phyloP scores from a whole-genome alignment of 2,113 vertebrate genomes.

The Circaetus gallicus region DNA sequence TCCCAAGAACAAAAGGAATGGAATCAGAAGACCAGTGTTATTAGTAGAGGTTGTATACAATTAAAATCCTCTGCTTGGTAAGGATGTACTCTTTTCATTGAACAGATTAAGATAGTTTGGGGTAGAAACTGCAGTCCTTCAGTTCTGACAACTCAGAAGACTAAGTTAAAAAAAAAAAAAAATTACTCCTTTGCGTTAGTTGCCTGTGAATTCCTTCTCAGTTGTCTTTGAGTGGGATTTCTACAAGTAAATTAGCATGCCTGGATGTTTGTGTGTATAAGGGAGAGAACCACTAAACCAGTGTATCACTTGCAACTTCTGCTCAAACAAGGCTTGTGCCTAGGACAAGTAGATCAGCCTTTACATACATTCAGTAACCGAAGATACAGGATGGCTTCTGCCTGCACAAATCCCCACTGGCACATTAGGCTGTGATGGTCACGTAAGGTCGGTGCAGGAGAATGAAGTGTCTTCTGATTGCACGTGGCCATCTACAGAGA shows the following conservation, averaged over 20 bases:
- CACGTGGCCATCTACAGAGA: not conserved
- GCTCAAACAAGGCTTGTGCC: not conserved
- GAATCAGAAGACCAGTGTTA: not conserved
- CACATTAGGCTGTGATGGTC: not conserved
- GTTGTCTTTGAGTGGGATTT: conserved; percentile 17
- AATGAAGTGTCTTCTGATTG: not conserved
- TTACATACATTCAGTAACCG: not conserved
- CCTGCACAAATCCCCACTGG: not conserved
- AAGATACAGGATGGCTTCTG: not conserved
- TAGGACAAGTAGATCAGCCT: not conserved
- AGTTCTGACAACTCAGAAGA: conserved; percentile 2
- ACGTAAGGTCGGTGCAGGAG: not conserved
- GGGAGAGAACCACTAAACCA: not conserved
- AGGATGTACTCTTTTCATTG: conserved; percentile 21
- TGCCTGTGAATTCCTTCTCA: conserved; percentile 11
- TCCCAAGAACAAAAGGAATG: not conserved
- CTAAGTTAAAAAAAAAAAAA: conserved; percentile 31
- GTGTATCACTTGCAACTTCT: not conserved
- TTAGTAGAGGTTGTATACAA: not conserved
- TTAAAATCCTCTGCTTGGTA: conserved; percentile 33
- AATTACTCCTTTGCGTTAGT: conserved; percentile 18
- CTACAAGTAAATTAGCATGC: not conserved
- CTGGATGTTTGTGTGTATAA: not conserved
- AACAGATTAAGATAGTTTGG: conserved; percentile 23
- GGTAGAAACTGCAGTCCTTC: not conserved